A percentile compares a stretch with the other conserved stretches of the same genome.
These are phyloP conservation scores for Grus americana DNA, from an alignment of 2,113 vertebrate genomes.

Conservation along the genomic window DNA sequence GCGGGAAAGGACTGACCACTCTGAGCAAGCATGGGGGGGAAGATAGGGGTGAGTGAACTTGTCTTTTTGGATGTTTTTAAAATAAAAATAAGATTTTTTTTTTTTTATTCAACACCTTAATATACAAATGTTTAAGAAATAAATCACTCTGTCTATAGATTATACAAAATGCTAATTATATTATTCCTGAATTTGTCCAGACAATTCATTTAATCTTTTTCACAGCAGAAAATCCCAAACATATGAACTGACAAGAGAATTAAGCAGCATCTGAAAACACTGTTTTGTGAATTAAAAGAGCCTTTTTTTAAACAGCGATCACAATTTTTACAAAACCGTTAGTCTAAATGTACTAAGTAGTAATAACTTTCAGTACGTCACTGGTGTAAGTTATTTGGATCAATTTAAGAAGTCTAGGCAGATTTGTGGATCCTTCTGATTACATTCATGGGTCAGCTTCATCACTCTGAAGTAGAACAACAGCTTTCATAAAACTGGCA, in stretches of 20 bases:
- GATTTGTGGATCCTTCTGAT: neutral
- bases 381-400: neutral
- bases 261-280: neutral
- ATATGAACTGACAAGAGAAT: neutral
- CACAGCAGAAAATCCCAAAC: neutral
- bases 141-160: neutral
- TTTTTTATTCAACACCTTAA: neutral
- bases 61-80: neutral
- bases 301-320: neutral
- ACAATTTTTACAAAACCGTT: neutral
- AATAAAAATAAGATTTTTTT: neutral
- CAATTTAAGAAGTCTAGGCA: neutral
- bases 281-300: neutral
- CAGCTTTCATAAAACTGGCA: neutral
- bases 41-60: neutral
- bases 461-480: neutral
- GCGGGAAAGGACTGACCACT: neutral
- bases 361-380: neutral
- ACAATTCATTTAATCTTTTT: neutral
- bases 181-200: neutral
- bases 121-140: neutral
- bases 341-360: neutral
- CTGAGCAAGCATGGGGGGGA: neutral
- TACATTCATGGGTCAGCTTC: neutral
- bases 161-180: neutral